Base-by-base conservation (phyloP, 2,888 invertebrate genomes). In the Anorthoa munda region DNA sequence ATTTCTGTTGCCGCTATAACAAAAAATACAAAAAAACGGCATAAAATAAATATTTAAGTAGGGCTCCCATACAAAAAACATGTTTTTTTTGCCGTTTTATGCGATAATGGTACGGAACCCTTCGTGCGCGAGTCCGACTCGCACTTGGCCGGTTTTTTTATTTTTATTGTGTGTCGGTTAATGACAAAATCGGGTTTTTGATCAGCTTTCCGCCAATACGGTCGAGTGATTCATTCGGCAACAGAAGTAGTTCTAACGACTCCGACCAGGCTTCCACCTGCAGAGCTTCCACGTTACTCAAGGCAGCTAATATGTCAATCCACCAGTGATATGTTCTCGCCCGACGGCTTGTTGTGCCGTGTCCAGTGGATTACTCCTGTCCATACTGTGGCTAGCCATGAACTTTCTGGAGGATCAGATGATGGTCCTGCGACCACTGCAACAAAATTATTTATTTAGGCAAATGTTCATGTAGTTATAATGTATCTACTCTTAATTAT, bases 301-400 rank as follows among this genome's bases (percentile, higher is more conserved):
- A 17, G 17, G 18, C 26, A 23, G 64, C 65, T 2, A 59, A 64
- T 17, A 78, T 21, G 17, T 51, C 39, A 67, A 39, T 21, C 4
- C 11, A 78, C 64, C 17, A n/a, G 12, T 9, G 50, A 21, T 45
- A 50, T 17, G 21, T 17, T 48, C 1, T 46, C 4, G n/a, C 53
- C 59, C 23, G 56, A 39, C 17, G 56, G 21, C 26, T 31, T 73
- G 39, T 72, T 66, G 23, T 53, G 51, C 39, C 9, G 53, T 15
- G 50, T 63, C 77, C 79, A 78, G n/a, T 64, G 26, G 18, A 79
- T 50, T 13, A 45, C 55, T 17, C 79, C 77, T 11, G 51, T 50
- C 77, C 77, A 78, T 31, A 66, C n/a, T 59, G 55, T 76, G 15
- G 23, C 26, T 13, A 64, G 23, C 45, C 18, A 23, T 39, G 46